Evolutionary conservation across 1,140 invertebrate genomes (phyloP), one percentile per base, ranked within the genome.

Genomic region (Adoxophyes honmai): DNA sequence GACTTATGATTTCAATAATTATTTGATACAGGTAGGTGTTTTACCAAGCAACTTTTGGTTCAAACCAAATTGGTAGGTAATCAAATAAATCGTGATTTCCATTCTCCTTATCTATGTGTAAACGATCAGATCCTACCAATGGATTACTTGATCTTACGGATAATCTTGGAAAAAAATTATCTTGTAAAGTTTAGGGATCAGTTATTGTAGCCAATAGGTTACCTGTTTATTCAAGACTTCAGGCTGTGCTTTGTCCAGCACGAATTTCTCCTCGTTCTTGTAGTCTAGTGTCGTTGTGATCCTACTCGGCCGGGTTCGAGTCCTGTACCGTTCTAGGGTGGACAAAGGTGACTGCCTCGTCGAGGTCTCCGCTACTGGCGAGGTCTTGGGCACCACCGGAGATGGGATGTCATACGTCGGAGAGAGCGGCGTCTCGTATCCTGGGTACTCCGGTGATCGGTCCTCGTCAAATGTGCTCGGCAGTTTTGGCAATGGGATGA

Each of bases 401-500:
- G 80, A 82, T 0, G 81, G 74, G 0, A 81, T 70, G 8, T 70
- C 62, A 64, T 81, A 88, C 1, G 77, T 76, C 9, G 81, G 75
- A 6, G 53, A 62, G 10, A 70, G 68, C 0, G 68, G 37, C 1
- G 61, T n/a, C n/a, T n/a, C n/a, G n/a, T n/a, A n/a, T n/a, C n/a
- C 48, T 6, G 82, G 79, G 52, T 73, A 75, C 14, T 86, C 79
- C 0, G 81, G 79, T 2, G 82, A 73, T 5, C 68, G 68, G 9
- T 83, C 78, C 8, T 76, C 80, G 53, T 83, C 81, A 56, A 90
- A 89, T 1, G 81, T 82, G 63, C 87, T 89, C 0, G 89, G 89
- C 9, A 90, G 68, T 63, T 90, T 90, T 33, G 89, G 89, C n/a
- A 90, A 65, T n/a, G 89, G 89, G 11, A 90, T 90, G 15, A 90